phyloP scores from a whole-genome alignment of 2,113 vertebrate species.

The Chaenogobius annularis region DNA sequence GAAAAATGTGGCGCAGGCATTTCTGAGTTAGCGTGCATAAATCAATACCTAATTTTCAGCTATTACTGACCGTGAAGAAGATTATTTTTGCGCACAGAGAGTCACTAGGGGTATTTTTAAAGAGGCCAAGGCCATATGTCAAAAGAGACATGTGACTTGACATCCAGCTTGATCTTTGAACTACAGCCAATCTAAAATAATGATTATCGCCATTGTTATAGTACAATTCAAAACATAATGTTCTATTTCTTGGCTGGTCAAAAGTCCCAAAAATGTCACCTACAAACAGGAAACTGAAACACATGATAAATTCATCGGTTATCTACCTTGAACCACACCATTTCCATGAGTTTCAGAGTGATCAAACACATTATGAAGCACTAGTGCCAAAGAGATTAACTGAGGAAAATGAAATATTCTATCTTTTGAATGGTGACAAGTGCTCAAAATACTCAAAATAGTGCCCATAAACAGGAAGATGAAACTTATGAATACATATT shows the following conservation, averaged over 20 bases:
- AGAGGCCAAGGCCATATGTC: neutral
- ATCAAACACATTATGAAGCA: neutral
- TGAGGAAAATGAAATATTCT: neutral
- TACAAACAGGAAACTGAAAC: neutral
- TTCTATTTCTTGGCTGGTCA: too few relatives aligned
- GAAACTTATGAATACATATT: too few relatives aligned
- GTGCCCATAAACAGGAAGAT: too few relatives aligned
- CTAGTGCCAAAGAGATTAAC: neutral
- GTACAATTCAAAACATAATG: neutral
- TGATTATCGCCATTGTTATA: neutral
- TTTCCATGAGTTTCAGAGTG: neutral
- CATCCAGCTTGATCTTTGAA: neutral
- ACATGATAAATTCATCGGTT: neutral
- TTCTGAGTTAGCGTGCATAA: neutral
- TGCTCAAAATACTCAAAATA: too few relatives aligned
- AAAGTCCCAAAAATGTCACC: too few relatives aligned
- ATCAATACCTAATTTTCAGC: constrained; percentile 2
- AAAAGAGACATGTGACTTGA: neutral
- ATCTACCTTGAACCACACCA: neutral
- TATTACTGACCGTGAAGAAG: neutral
- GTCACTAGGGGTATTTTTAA: neutral
- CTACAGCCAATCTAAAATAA: neutral
- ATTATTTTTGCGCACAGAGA: neutral
- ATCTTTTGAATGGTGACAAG: too few relatives aligned
- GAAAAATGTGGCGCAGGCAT: neutral